These are phyloP conservation scores for Brachycybe producta DNA, from an alignment of 2,888 invertebrate genomes.

Conservation along the genomic window DNA sequence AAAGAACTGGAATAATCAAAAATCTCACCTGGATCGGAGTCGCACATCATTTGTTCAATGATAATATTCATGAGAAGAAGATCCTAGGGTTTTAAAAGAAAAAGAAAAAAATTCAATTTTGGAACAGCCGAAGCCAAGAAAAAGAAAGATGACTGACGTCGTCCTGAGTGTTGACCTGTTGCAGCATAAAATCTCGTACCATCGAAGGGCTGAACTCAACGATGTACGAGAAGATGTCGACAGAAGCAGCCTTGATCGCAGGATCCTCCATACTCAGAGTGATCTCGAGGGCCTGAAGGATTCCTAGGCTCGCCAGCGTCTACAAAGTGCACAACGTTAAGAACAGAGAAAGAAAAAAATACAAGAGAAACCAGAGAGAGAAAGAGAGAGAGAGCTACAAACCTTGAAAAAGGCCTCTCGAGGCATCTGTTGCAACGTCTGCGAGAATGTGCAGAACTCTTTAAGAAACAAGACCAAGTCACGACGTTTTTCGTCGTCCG, in stretches of 20 bases:
- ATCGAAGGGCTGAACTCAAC: slow-evolving; percentile 97
- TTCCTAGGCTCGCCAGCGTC: slow-evolving; percentile 73
- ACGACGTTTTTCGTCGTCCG: slow-evolving; percentile 67
- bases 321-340: slow-evolving; percentile 24
- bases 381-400: slow-evolving; percentile 14
- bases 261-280: slow-evolving; percentile 82
- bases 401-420: slow-evolving; percentile 94
- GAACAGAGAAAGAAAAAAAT: not conserved
- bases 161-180: slow-evolving; percentile 77
- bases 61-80: slow-evolving; percentile 80
- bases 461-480: slow-evolving; percentile 95
- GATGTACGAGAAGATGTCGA: slow-evolving; percentile 94
- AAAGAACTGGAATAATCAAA: not conserved
- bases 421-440: slow-evolving; percentile 91
- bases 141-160: slow-evolving; percentile 48
- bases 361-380: not conserved
- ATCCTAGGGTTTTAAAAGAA: slow-evolving; percentile 48
- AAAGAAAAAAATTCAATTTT: slow-evolving; percentile 9
- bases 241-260: slow-evolving; percentile 89
- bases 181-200: slow-evolving; percentile 89
- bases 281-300: slow-evolving; percentile 77
- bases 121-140: not conserved
- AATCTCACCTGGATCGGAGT: slow-evolving; percentile 61
- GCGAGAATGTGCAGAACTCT: slow-evolving; percentile 98
- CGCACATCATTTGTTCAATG: slow-evolving; percentile 95